Base-by-base conservation (phyloP, 2,888 invertebrate species). In the Hydraecia micacea region DNA sequence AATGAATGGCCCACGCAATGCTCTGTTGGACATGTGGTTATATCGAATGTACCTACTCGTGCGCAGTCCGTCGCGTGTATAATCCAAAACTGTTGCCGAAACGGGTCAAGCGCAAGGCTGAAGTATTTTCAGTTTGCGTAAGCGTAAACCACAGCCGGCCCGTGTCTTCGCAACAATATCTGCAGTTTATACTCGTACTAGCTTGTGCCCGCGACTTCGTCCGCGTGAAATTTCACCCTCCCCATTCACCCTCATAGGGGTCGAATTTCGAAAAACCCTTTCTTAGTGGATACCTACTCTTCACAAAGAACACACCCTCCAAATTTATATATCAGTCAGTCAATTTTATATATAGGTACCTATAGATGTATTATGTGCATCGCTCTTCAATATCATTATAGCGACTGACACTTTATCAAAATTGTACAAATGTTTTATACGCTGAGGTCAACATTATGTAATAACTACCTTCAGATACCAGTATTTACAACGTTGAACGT, bases 21-120 rank as follows among this genome's bases (percentile, higher is more conserved):
- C 42, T 79, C 72, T 73, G 78, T 77, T 80, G 76, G 79, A 78
- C 79, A 65, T 79, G 75, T 81, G 58, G 65, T 52, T 74, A 77
- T 70, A 77, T 62, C 62, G 13, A 36, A 63, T 81, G 46, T 66
- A 73, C n/a, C n/a, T n/a, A n/a, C 68, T 72, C 79, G 52, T 68
- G 65, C 79, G 72, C 75, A 68, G 69, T 70, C 21, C 52, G 58
- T 69, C 74, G 70, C 79, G 77, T 70, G 73, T 80, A 78, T 78
- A 75, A 80, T 84, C 80, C 79, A 75, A 79, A 86, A 88, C 75
- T 71, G 77, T 79, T 83, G 75, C 72, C 80, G 77, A 87, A 88
- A 63, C 90, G 81, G 92, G 91, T 93, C 93, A 93, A 93, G 93
- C 90, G 90, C 93, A 92, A 92, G 93, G 93, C 91, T 92, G 81